Conservation (phyloP, 2,113 vertebrate species). For the Triplophysa siluroides region DNA sequence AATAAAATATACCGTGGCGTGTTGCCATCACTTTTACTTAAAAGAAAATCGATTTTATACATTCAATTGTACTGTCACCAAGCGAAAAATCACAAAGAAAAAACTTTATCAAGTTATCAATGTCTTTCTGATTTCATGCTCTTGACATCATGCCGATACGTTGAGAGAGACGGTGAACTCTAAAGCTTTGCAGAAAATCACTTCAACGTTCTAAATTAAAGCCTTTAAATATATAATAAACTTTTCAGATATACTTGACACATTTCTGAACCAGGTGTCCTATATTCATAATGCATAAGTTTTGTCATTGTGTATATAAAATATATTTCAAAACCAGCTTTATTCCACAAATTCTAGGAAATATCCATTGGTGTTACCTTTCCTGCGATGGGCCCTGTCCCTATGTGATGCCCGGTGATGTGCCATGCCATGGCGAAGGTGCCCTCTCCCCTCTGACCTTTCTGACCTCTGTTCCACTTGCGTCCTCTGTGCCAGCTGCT, state of each 20-base stretch:
- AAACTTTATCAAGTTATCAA: constrained; percentile 43
- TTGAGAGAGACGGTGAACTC: background rate
- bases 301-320: too few relatives aligned
- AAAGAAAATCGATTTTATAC: background rate
- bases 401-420: constrained; percentile 58
- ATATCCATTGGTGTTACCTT: constrained; percentile 63
- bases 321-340: background rate
- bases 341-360: background rate
- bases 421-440: constrained; percentile 54
- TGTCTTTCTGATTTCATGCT: constrained; percentile 50
- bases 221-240: background rate
- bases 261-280: too few relatives aligned
- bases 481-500: constrained; percentile 31
- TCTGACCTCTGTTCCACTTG: constrained; percentile 51
- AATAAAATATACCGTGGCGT: background rate
- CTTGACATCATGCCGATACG: constrained; percentile 29
- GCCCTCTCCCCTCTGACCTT: constrained; percentile 60
- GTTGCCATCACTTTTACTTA: background rate
- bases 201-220: constrained; percentile 5
- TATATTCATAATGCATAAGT: too few relatives aligned
- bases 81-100: background rate
- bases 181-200: constrained; percentile 15
- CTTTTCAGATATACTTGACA: background rate
- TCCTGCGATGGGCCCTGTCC: constrained; percentile 63
- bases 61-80: constrained; percentile 17